These are phyloP conservation scores for Rafetus swinhoei DNA, from an alignment of 2,113 vertebrate species.

Conservation along the genomic window DNA sequence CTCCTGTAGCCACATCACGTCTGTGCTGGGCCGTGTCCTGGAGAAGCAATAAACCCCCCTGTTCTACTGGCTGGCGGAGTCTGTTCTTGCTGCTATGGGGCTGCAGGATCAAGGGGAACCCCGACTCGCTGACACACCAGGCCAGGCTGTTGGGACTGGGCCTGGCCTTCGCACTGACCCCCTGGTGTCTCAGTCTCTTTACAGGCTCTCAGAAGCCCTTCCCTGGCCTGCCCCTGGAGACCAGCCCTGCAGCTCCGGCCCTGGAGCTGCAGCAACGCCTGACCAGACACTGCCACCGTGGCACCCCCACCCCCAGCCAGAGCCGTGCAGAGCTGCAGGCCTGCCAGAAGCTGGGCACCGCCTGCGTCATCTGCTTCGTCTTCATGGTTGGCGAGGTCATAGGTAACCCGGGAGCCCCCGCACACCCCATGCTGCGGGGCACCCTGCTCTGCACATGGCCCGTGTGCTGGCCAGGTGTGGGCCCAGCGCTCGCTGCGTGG, in stretches of 20 bases:
- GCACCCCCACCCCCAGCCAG: conserved; percentile 51
- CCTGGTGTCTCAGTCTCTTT: conserved; percentile 55
- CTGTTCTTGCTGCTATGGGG: too few relatives aligned
- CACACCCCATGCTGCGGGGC: background rate
- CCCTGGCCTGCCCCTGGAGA: conserved; percentile 71
- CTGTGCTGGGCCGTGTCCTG: too few relatives aligned
- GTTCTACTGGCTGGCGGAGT: too few relatives aligned
- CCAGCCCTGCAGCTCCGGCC: conserved; percentile 63
- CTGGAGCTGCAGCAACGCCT: conserved; percentile 77
- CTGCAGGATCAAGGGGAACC: too few relatives aligned
- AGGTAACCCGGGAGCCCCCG: conserved; percentile 48
- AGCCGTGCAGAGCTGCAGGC: conserved; percentile 80
- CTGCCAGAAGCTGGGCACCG: conserved; percentile 88
- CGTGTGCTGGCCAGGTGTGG: background rate
- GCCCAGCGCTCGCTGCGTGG: too few relatives aligned
- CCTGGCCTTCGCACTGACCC: background rate
- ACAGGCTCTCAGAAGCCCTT: conserved; percentile 75
- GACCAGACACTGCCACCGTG: conserved; percentile 76
- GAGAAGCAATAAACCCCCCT: too few relatives aligned
- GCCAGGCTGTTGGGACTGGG: background rate
- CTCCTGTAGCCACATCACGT: too few relatives aligned
- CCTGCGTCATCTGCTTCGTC: conserved; percentile 89
- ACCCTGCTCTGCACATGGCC: background rate
- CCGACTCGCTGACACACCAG: too few relatives aligned
- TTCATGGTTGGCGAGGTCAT: conserved; percentile 96